phyloP scores from a whole-genome alignment of 2,113 vertebrate species.

The Ailuropoda melanoleuca region DNA sequence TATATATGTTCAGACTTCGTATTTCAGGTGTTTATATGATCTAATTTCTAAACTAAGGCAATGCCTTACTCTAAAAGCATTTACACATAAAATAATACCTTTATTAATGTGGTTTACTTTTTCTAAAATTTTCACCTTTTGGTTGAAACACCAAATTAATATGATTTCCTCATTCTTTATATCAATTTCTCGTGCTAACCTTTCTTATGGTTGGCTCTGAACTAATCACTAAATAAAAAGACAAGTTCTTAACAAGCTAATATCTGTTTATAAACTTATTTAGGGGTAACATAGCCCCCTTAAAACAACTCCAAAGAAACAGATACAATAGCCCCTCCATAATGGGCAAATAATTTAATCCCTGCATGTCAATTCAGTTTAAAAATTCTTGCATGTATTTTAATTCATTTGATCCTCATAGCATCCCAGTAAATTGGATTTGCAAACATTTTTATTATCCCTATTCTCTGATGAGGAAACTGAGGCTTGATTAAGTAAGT shows the following conservation, averaged over 20 bases:
- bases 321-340: not conserved
- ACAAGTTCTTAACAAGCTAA: not conserved
- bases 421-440: not conserved
- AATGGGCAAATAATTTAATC: not conserved
- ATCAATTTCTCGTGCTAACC: not conserved
- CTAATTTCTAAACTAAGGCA: conserved; percentile 22
- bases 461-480: conserved; percentile 21
- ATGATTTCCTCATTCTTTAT: not conserved
- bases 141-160: not conserved
- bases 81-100: not conserved
- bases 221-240: not conserved
- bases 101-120: not conserved
- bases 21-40: conserved; percentile 14
- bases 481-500: not conserved
- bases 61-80: not conserved
- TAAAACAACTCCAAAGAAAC: not conserved
- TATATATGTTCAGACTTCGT: conserved; percentile 71
- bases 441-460: not conserved
- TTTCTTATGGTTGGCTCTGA: not conserved
- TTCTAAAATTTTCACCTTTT: not conserved
- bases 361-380: not conserved
- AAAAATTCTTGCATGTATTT: conserved; percentile 24
- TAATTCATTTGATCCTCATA: conserved; percentile 17
- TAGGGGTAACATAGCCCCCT: not conserved
- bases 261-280: not conserved